Conservation (phyloP, 2,113 vertebrate genomes). For the Bujurquina vittata region DNA sequence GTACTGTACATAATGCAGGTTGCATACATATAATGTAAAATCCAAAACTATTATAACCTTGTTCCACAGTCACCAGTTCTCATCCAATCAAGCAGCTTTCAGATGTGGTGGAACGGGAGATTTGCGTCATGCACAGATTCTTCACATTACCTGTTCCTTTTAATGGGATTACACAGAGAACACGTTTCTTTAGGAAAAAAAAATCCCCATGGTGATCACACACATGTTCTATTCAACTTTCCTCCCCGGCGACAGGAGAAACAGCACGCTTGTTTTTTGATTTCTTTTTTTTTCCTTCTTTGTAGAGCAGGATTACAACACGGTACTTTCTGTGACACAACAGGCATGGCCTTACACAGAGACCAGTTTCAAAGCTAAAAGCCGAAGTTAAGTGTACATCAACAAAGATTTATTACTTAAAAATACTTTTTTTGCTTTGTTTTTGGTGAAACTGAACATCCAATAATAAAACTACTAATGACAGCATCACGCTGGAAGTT, state of each 20-base stretch:
- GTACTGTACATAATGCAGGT: too few species aligned
- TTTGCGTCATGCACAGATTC: neutral
- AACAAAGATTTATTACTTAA: neutral
- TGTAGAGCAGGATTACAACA: conserved; percentile 10
- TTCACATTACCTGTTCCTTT: neutral
- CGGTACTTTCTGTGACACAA: conserved; percentile 16
- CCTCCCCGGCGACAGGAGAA: neutral
- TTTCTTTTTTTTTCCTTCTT: neutral
- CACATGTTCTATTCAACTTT: neutral
- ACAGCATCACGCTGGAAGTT: neutral
- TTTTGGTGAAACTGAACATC: neutral
- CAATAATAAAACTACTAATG: neutral
- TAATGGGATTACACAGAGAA: neutral
- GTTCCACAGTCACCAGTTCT: too few species aligned
- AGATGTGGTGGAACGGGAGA: too few species aligned
- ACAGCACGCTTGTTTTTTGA: neutral
- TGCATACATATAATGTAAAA: too few species aligned
- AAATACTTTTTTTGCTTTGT: neutral
- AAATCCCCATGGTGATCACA: neutral
- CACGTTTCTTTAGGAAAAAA: neutral
- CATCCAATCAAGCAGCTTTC: too few species aligned
- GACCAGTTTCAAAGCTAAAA: neutral
- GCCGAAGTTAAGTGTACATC: neutral
- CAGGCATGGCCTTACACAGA: neutral
- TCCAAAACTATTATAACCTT: too few species aligned